Evolutionary conservation across 2,113 vertebrate species (phyloP).

Genomic region (Oplegnathus fasciatus): DNA sequence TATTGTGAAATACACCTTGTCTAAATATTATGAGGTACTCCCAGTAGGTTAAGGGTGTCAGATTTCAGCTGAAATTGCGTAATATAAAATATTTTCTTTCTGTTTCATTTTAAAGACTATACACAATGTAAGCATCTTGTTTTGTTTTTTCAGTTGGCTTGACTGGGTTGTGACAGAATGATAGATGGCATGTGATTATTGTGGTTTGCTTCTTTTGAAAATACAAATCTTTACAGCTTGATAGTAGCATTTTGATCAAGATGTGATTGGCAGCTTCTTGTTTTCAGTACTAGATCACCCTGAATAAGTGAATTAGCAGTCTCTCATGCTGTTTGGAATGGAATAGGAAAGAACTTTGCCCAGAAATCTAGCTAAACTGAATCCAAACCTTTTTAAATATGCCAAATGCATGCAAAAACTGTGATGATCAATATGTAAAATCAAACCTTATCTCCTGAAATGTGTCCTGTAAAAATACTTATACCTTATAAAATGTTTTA

Average conservation of each 20-base stretch:
- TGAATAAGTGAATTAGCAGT: background rate
- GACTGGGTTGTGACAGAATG: background rate
- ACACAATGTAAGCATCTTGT: background rate
- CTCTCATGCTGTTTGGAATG: background rate
- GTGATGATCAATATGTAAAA: conserved; percentile 1
- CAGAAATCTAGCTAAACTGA: background rate
- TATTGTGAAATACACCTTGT: conserved; percentile 9
- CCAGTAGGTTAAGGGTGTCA: background rate
- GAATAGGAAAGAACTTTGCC: background rate
- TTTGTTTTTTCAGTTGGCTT: background rate
- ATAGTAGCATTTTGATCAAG: background rate
- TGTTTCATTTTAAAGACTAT: background rate
- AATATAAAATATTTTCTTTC: background rate
- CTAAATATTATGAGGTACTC: background rate
- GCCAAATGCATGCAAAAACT: background rate
- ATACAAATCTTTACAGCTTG: too few species aligned
- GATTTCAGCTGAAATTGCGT: background rate
- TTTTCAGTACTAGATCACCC: background rate
- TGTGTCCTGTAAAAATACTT: background rate
- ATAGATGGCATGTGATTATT: background rate
- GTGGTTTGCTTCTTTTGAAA: background rate
- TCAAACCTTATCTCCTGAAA: conserved; percentile 1
- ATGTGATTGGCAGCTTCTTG: background rate
- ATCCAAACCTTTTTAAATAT: background rate
- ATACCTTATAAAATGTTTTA: background rate